Evolutionary conservation across 1,140 invertebrate species (phyloP), one percentile per base, ranked within the genome.

Genomic region (Pachyrhynchus sulphureomaculatus): DNA sequence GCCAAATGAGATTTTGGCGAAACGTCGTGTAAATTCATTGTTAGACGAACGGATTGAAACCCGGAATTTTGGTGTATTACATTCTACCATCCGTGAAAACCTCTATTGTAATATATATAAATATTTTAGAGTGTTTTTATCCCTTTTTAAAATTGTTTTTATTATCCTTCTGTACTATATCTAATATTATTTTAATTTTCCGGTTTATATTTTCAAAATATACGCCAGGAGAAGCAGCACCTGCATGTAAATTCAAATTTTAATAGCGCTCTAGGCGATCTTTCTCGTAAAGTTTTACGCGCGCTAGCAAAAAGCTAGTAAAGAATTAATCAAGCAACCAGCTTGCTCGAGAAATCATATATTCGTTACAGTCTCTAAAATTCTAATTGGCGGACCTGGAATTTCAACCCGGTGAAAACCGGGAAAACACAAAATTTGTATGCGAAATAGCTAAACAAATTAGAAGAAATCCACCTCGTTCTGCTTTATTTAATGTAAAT

Each of bases 271-370:
- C 58, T 52, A 61, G 58, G 29, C 58, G 58, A 53, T 61, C 56
- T 37, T 32, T 29, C 39, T 34, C 45, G 45, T 63, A 57, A 63
- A 63, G 29, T 57, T 63, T 63, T 57, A 63, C 39, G 53, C 29
- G 10, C 37, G 45, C 53, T 63, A 49, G 61, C 54, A 63, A 63
- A 62, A 63, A 63, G 53, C 61, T 57, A 63, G 61, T 57, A 57
- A 63, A 62, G 61, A 63, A 63, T 63, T 63, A 63, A 63, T 53
- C 47, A 32, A 34, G 21, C 42, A 15, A 26, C 32, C 20, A 15
- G 26, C 26, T 52, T 23, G 49, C 33, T 52, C 41, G 54, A 36
- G 39, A 63, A 63, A 63, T 63, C 61, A 57, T 63, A 57, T 36
- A 57, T 49, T 37, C 60, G 36, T 45, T 51, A 52, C 23, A 54